Base-by-base conservation (phyloP, 2,888 invertebrate genomes). In the Andrena dorsata region DNA sequence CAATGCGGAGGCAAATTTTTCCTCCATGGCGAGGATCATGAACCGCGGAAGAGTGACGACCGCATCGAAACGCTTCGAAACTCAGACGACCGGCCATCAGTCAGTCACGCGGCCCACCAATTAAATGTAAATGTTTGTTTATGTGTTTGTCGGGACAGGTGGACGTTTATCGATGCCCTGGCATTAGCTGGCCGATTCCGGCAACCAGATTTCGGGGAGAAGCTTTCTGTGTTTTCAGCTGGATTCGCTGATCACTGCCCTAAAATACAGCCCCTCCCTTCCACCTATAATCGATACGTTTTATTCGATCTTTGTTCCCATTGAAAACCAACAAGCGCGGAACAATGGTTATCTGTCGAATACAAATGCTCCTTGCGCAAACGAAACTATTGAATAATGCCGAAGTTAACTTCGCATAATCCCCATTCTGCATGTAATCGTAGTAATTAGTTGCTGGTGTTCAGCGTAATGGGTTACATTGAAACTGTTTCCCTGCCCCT, bases 101-200 rank as follows among this genome's bases (percentile, higher is more conserved):
- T 89, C 89, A 90, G 90, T 83, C 88, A 87, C 90, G 89, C 89
- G 89, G 84, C 86, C 90, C 89, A 90, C 92, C 92, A 92, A 93
- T 93, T 93, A 93, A 92, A 93, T 92, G 92, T 90, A 92, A 93
- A 93, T 93, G 93, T 92, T 93, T 91, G 92, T 93, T 92, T 92
- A 93, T 92, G 91, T 89, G 91, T 90, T 90, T 87, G 91, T 90
- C 87, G 85, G 90, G 86, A 90, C 82, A 78, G 88, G 77, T 84
- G 89, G 93, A 92, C 93, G 90, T 92, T 93, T 93, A 93, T 92
- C 92, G 93, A 93, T 93, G 92, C 80, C 81, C 86, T 75, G 90
- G 72, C 91, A 91, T 92, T 92, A 92, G 87, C 90, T 88, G 82
- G 86, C 88, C 88, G 82, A 79, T 80, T 70, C 76, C 65, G 71